Evolutionary conservation across 2,888 invertebrate species (phyloP), one percentile per base, ranked within the genome.

Genomic region (Cantharis nigra): DNA sequence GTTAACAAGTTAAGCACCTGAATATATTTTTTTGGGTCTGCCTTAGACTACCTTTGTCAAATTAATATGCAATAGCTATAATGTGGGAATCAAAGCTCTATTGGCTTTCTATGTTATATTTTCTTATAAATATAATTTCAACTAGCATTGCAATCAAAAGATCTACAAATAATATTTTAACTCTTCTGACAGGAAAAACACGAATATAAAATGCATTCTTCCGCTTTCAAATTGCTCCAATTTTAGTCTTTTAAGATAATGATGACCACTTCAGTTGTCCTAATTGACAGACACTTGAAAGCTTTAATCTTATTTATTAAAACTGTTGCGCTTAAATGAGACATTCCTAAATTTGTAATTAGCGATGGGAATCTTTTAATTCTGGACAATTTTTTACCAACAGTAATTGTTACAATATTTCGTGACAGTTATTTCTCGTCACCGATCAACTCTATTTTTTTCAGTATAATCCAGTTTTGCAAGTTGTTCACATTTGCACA

Each of bases 381-480:
- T 49, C 2, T 49, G n/a, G n/a, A 49, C 2, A n/a, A 9, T 49
- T 49, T 49, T 49, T 49, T n/a, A 49, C n/a, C n/a, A 49, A 13
- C 33, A 33, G 13, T 33, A 33, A 33, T 33, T 33, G n/a, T 49
- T 49, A n/a, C n/a, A n/a, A n/a, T 13, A 13, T 33, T 30, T 13
- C 11, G 13, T 33, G 13, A 33, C 13, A 13, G 4, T 33, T 49
- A n/a, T 49, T 49, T n/a, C 49, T 49, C 9, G 13, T 49, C n/a
- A n/a, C 49, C 49, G n/a, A 49, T 49, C 49, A 9, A n/a, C 49
- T 49, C n/a, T 9, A 49, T 49, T 49, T 49, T 16, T 49, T 72
- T 74, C 75, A 62, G 49, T 65, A 64, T 71, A 75, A 64, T 70
- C 75, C 70, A 75, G 70, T 78, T 71, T 65, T 67, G 64, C n/a